Evolutionary conservation across 2,113 vertebrate genomes (phyloP).

Genomic region (Alethe castanea): DNA sequence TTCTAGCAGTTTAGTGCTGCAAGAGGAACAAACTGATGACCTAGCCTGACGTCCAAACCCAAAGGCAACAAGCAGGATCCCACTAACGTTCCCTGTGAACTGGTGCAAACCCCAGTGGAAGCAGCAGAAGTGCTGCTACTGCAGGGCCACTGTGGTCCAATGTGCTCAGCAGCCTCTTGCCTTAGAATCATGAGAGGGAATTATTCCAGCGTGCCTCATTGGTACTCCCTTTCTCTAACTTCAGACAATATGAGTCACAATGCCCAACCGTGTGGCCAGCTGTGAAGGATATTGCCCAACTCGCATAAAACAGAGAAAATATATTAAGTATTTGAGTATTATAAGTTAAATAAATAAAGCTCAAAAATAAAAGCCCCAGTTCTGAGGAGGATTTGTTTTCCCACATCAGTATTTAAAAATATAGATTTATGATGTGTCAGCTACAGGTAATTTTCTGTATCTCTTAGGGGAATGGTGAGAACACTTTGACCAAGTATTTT

Average conservation of each 20-base stretch:
- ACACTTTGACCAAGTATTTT: conserved; percentile 25
- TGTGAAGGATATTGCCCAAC: conserved; percentile 27
- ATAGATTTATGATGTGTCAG: conserved; percentile 52
- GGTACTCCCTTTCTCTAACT: neutral
- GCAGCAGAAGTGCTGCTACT: neutral
- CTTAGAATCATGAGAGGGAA: neutral
- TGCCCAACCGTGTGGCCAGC: neutral
- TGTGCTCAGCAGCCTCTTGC: neutral
- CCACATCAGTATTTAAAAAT: conserved; percentile 62
- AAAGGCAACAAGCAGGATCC: neutral
- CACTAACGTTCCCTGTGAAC: neutral
- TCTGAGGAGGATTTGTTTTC: conserved; percentile 44
- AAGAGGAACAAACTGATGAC: neutral
- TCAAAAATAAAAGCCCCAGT: conserved; percentile 65
- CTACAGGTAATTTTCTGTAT: conserved; percentile 16
- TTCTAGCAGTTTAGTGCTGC: neutral
- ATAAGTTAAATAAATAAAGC: conserved; percentile 79
- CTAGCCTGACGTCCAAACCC: neutral
- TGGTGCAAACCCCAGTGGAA: neutral
- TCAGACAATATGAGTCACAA: neutral
- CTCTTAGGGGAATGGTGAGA: neutral
- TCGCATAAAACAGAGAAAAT: conserved; percentile 42
- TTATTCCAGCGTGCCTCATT: neutral
- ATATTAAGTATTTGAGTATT: conserved; percentile 70
- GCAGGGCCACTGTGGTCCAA: neutral